These are phyloP conservation scores for Hydroisotoma schaefferi DNA, from an alignment of 2,888 invertebrate genomes.

Conservation along the genomic window DNA sequence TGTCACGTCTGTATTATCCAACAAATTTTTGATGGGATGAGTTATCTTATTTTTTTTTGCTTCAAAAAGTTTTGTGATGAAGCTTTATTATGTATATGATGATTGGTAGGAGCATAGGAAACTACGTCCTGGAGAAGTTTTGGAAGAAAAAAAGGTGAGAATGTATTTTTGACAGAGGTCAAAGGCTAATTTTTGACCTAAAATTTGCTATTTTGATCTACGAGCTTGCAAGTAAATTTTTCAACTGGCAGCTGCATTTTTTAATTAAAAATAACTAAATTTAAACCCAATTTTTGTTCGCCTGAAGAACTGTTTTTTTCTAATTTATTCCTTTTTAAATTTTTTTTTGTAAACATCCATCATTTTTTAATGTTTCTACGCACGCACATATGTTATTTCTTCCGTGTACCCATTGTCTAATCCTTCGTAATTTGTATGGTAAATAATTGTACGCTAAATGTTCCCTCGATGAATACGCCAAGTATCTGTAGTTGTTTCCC, in stretches of 20 bases:
- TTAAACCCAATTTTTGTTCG: constrained; percentile 2
- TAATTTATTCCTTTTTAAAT: background rate
- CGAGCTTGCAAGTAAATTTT: background rate
- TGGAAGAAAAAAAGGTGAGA: constrained; percentile 90
- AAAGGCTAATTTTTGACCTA: constrained; percentile 7
- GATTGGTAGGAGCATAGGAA: constrained; percentile 72
- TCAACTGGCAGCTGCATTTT: constrained; percentile 2
- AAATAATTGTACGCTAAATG: too few relatives aligned
- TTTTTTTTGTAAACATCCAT: too few relatives aligned
- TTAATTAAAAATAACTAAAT: background rate
- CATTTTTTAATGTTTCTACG: too few relatives aligned
- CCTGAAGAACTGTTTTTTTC: background rate
- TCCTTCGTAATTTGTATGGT: too few relatives aligned
- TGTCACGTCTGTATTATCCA: too few relatives aligned
- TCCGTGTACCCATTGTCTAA: background rate
- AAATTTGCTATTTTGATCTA: constrained; percentile 7
- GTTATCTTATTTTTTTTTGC: background rate
- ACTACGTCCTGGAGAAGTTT: constrained; percentile 89
- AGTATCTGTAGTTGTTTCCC: too few relatives aligned
- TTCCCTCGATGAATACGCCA: too few relatives aligned
- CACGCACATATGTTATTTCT: background rate
- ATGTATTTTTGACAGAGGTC: constrained; percentile 12
- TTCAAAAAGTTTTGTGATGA: constrained; percentile 1
- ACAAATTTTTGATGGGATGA: constrained; percentile 11
- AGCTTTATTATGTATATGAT: constrained; percentile 1